phyloP scores from a whole-genome alignment of 2,888 invertebrate species.

The Melinaea menophilus region DNA sequence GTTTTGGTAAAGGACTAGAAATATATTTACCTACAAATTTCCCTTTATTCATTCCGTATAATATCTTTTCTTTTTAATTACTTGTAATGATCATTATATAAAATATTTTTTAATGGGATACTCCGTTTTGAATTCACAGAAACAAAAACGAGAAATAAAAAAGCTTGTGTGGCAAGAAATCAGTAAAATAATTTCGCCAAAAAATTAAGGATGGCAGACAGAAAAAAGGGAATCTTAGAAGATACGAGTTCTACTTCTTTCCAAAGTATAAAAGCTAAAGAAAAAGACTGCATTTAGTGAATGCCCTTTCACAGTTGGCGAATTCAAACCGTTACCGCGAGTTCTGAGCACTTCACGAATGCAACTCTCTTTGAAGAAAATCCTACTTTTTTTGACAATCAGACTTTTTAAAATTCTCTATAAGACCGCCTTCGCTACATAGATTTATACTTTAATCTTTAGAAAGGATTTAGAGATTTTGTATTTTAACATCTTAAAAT shows the following conservation, averaged over 20 bases:
- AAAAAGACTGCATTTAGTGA: conserved; percentile 74
- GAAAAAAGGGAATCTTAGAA: conserved; percentile 59
- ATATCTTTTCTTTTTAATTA: too few relatives aligned
- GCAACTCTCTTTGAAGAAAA: conserved; percentile 51
- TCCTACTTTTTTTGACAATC: conserved; percentile 71
- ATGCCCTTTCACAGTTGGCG: conserved; percentile 68
- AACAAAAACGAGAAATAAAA: not conserved
- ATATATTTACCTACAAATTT: too few relatives aligned
- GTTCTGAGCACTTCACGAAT: conserved; percentile 49
- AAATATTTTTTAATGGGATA: too few relatives aligned
- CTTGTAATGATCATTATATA: too few relatives aligned
- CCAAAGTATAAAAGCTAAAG: conserved; percentile 67
- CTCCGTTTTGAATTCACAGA: too few relatives aligned
- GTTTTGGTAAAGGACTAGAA: too few relatives aligned
- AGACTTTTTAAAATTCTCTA: conserved; percentile 41
- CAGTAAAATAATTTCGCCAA: conserved; percentile 22
- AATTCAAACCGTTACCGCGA: conserved; percentile 64
- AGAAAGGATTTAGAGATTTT: conserved; percentile 22
- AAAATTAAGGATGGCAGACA: conserved; percentile 53
- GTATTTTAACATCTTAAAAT: conserved; percentile 13
- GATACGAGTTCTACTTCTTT: conserved; percentile 67
- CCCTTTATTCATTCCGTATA: too few relatives aligned
- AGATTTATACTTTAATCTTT: conserved; percentile 36
- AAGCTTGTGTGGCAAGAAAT: not conserved
- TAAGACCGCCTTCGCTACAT: conserved; percentile 29